Percentiles rank a stretch among this genome's conserved stretches.
phyloP scores from a whole-genome alignment of 1,140 invertebrate genomes.

The Caenorhabditis inopinata region DNA sequence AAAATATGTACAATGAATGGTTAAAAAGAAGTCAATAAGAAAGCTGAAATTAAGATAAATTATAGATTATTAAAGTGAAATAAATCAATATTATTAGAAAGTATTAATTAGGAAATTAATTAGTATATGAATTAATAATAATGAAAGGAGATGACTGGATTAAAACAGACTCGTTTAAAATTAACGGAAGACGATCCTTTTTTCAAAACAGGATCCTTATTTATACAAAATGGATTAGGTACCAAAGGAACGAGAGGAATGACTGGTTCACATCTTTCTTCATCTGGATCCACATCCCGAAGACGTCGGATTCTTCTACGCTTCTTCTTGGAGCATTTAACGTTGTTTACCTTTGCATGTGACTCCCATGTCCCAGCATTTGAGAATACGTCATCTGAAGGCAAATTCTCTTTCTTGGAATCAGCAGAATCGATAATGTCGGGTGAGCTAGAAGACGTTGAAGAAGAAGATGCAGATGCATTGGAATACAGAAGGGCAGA shows the following conservation, averaged over 20 bases:
- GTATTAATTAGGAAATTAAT: too few species aligned
- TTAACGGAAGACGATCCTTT: neutral
- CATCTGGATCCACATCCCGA: neutral
- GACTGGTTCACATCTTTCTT: neutral
- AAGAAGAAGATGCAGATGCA: too few species aligned
- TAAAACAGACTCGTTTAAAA: neutral
- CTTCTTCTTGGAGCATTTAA: neutral
- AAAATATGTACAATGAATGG: too few species aligned
- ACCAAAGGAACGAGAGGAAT: neutral
- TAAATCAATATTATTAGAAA: too few species aligned
- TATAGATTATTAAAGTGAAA: too few species aligned
- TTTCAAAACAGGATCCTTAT: neutral
- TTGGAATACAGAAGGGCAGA: too few species aligned
- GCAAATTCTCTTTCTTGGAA: too few species aligned
- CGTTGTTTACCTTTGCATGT: neutral
- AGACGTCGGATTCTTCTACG: neutral
- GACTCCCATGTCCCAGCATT: neutral
- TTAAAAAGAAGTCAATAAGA: too few species aligned
- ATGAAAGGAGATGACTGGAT: neutral
- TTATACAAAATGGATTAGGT: neutral
- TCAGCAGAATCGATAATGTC: too few species aligned
- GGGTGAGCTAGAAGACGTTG: too few species aligned
- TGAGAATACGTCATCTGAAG: neutral
- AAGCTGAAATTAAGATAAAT: too few species aligned
- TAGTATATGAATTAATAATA: neutral